These are phyloP conservation scores for Hirudo medicinalis DNA, from an alignment of 1,140 invertebrate genomes.

Conservation along the genomic window DNA sequence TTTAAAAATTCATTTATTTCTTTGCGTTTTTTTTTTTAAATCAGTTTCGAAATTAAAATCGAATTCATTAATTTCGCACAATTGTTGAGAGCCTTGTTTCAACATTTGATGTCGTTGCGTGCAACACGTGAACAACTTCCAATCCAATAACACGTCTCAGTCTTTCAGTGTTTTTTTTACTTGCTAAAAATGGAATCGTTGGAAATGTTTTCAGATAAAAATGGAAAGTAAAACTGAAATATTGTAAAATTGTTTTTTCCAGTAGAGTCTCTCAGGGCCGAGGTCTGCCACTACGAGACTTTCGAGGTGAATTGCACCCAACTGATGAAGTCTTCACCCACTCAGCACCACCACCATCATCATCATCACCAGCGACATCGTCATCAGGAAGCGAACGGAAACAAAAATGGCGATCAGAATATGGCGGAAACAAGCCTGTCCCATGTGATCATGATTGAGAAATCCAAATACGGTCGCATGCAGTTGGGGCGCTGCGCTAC, in stretches of 20 bases:
- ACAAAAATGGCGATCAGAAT: conserved; percentile 1
- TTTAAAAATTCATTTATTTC: too few relatives aligned
- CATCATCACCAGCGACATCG: neutral
- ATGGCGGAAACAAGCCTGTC: neutral
- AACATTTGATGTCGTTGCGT: too few relatives aligned
- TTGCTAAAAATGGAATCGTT: too few relatives aligned
- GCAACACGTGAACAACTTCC: too few relatives aligned
- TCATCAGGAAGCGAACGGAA: neutral
- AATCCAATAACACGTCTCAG: too few relatives aligned
- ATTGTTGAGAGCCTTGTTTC: too few relatives aligned
- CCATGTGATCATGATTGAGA: conserved; percentile 18
- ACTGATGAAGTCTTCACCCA: neutral
- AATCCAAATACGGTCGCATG: conserved; percentile 22
- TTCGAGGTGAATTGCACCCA: conserved; percentile 9
- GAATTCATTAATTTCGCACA: too few relatives aligned
- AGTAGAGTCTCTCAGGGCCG: neutral
- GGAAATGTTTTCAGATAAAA: neutral
- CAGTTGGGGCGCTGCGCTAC: conserved; percentile 14
- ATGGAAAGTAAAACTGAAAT: neutral
- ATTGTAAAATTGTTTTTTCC: neutral
- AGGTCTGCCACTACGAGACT: conserved; percentile 11
- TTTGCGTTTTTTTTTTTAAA: too few relatives aligned
- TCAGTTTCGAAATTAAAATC: too few relatives aligned
- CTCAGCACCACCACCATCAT: neutral
- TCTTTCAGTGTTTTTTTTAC: too few relatives aligned